Evolutionary conservation across 2,888 invertebrate genomes (phyloP), one percentile per base, ranked within the genome.

Genomic region (Cosmorhoe ocellata): DNA sequence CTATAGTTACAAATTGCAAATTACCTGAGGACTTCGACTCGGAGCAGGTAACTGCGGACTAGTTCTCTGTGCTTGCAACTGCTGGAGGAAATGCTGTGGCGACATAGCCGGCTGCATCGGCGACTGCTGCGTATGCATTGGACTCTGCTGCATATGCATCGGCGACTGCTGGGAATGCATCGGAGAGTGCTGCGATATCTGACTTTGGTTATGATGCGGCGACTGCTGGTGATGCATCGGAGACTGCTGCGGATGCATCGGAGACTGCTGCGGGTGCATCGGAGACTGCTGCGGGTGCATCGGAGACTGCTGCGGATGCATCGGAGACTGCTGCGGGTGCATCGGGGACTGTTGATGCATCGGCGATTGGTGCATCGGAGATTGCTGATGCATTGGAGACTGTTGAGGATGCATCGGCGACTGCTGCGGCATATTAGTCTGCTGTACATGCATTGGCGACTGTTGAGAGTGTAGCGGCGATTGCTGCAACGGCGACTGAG

Each of bases 21-120:
- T 40, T 61, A 87, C 90, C 82, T 90, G 90, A 18, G 90, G 90
- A 59, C 90, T 90, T 3, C 90, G 78, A 62, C 90, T 90, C 1
- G 90, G 90, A 26, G 89, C 84, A 3, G 90, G 89, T 48, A 90
- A 56, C 59, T 90, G 90, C 13, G 90, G 90, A 56, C 89, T 90
- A 0, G 90, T 88, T 56, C 89, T 79, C 58, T 89, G 89, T 14
- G 84, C 83, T 64, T 89, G 90, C 48, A 88, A 62, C 59, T 90
- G 82, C 42, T 81, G 82, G 46, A 82, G 51, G 52, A 80, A 81
- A 50, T 81, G 81, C 64, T 78, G 79, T 41, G 79, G 79, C 38
- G 79, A 77, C 76, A 79, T 78, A 34, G 78, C 71, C 9, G 80
- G 69, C 56, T 82, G 81, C 77, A 81, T 78, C 41, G 80, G 79